These are phyloP conservation scores for Pyrocephalus nanus DNA, from an alignment of 2,797 vertebrate genomes.

Conservation along the genomic window DNA sequence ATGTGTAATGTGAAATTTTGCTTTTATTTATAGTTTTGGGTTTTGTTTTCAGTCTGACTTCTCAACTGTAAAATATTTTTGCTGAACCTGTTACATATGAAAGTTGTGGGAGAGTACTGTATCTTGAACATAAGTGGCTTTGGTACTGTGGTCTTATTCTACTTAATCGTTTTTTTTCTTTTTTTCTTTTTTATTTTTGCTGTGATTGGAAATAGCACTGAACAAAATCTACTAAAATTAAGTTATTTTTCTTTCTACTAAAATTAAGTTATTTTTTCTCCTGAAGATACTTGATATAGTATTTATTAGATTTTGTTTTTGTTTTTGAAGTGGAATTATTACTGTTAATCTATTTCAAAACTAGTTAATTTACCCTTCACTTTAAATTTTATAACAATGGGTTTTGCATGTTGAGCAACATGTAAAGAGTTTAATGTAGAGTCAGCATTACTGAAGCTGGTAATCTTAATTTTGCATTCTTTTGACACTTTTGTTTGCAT, in stretches of 20 bases:
- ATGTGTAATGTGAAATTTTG: constrained; percentile 74
- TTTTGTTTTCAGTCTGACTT: constrained; percentile 57
- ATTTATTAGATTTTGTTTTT: constrained; percentile 67
- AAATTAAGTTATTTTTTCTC: constrained; percentile 74
- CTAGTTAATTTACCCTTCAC: constrained; percentile 64
- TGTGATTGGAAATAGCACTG: constrained; percentile 71
- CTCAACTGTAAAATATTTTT: constrained; percentile 69
- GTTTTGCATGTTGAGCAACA: constrained; percentile 60
- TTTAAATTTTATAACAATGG: constrained; percentile 56
- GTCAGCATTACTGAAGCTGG: constrained; percentile 54
- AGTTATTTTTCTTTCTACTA: constrained; percentile 72
- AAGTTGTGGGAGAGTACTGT: constrained; percentile 68
- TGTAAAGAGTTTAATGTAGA: constrained; percentile 51
- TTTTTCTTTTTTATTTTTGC: constrained; percentile 42
- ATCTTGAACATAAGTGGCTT: constrained; percentile 66
- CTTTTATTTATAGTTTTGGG: constrained; percentile 68
- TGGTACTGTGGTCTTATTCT: constrained; percentile 75
- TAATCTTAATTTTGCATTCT: constrained; percentile 43
- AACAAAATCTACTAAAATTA: constrained; percentile 72
- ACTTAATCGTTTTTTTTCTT: constrained; percentile 44
- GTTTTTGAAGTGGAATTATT: constrained; percentile 71
- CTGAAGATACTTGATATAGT: constrained; percentile 78
- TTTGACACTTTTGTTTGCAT: constrained; percentile 54
- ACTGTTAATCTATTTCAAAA: constrained; percentile 70
- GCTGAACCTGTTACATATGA: constrained; percentile 71